phyloP scores from a whole-genome alignment of 2,797 vertebrate species.

The Centropyge bicolor region DNA sequence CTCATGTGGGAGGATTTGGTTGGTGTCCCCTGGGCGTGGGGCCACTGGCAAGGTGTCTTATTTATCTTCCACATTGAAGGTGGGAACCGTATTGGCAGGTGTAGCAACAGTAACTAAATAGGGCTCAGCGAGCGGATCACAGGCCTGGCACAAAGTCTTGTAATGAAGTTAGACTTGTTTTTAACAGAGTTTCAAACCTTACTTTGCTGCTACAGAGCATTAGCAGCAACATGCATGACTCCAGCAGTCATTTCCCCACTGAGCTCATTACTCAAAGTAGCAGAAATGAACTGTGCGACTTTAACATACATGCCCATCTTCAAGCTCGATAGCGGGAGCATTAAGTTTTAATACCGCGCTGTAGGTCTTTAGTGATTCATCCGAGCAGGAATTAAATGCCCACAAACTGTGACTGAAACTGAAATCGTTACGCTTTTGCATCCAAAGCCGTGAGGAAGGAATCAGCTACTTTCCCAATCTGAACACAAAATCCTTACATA shows the following conservation, averaged over 20 bases:
- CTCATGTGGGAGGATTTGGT: too few relatives aligned
- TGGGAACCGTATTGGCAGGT: too few relatives aligned
- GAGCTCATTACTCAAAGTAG: background rate
- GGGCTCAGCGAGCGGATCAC: too few relatives aligned
- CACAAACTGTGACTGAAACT: constrained; percentile 9
- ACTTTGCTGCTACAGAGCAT: background rate
- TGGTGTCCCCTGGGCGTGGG: too few relatives aligned
- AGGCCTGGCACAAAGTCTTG: background rate
- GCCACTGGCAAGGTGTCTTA: too few relatives aligned
- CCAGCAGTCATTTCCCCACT: background rate
- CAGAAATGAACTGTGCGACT: constrained; percentile 2
- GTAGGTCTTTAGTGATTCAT: constrained; percentile 30
- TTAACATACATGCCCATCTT: constrained; percentile 11
- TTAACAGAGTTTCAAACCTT: constrained; percentile 28
- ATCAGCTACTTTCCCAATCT: background rate
- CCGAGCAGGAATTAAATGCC: constrained; percentile 28
- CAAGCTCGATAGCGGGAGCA: constrained; percentile 8
- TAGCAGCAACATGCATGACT: background rate
- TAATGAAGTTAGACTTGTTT: constrained; percentile 10
- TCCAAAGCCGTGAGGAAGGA: background rate
- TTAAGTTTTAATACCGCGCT: constrained; percentile 29
- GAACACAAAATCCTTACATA: background rate
- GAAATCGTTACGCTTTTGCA: constrained; percentile 9
- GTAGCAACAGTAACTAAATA: too few relatives aligned
- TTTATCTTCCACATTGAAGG: too few relatives aligned